These are phyloP conservation scores for Ambastaia sidthimunki DNA, from an alignment of 2,797 vertebrate species.

Conservation along the genomic window DNA sequence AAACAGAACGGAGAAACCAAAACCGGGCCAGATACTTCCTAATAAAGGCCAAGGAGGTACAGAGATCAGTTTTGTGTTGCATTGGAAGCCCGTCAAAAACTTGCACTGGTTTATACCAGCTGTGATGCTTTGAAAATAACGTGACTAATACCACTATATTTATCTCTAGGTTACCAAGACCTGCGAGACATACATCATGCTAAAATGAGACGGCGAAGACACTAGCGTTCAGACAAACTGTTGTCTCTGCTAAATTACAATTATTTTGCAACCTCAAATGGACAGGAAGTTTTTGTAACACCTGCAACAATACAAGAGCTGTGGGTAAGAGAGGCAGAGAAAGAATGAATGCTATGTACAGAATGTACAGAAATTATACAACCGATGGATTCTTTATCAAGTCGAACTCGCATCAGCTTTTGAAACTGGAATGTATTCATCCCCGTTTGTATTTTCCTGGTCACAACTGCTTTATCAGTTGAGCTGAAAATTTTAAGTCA, in stretches of 20 bases:
- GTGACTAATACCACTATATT: neutral
- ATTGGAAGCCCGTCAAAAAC: neutral
- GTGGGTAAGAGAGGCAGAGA: neutral
- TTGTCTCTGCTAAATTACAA: conserved; percentile 13
- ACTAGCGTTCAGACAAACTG: neutral
- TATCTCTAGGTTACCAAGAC: neutral
- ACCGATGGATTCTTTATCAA: neutral
- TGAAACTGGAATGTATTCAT: conserved; percentile 19
- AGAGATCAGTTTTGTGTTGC: neutral
- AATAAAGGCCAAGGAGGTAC: conserved; percentile 61
- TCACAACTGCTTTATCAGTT: neutral
- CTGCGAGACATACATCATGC: neutral
- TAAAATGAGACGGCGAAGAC: neutral
- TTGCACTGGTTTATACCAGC: neutral
- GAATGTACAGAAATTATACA: conserved; percentile 1
- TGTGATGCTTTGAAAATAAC: neutral
- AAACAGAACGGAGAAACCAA: conserved; percentile 81
- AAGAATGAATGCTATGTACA: neutral
- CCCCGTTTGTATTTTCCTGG: neutral
- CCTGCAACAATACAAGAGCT: neutral
- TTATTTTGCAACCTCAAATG: neutral
- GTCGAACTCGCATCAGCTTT: conserved; percentile 2
- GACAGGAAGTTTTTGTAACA: neutral
- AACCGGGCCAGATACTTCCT: conserved; percentile 71
- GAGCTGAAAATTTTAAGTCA: neutral